Evolutionary conservation across 2,888 invertebrate genomes (phyloP).

Genomic region (Drosophila ustulata): DNA sequence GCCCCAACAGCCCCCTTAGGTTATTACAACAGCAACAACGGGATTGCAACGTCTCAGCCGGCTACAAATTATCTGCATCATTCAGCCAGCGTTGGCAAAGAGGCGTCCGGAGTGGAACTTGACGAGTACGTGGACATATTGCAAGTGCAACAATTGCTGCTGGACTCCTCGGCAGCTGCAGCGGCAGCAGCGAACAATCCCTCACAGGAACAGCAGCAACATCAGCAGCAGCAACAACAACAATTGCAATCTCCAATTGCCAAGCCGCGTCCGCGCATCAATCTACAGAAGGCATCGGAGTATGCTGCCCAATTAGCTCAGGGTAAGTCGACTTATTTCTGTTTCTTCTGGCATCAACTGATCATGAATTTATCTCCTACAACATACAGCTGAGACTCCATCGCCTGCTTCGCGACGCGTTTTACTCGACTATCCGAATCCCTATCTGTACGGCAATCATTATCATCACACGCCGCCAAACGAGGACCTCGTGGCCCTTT

Average conservation of each 20-base stretch:
- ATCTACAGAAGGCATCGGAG: conserved; percentile 85
- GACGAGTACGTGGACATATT: conserved; percentile 94
- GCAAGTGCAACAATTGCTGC: conserved; percentile 91
- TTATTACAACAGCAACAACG: conserved; percentile 49
- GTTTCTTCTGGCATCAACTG: not conserved
- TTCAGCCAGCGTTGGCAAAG: conserved; percentile 21
- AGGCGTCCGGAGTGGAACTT: conserved; percentile 74
- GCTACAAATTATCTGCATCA: conserved; percentile 39
- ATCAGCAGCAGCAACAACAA: conserved; percentile 58
- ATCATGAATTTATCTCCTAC: not conserved
- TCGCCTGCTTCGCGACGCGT: conserved; percentile 85
- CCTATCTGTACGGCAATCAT: conserved; percentile 85
- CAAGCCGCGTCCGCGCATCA: conserved; percentile 83
- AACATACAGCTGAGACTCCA: conserved; percentile 82
- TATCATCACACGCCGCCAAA: conserved; percentile 87
- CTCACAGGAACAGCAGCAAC: conserved; percentile 59
- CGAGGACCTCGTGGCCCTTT: conserved; percentile 91
- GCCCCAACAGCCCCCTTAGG: conserved; percentile 44
- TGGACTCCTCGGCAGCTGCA: conserved; percentile 85
- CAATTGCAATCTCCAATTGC: conserved; percentile 71
- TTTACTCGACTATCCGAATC: conserved; percentile 84
- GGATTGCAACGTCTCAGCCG: conserved; percentile 9
- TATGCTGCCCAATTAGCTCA: conserved; percentile 84
- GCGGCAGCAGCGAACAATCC: conserved; percentile 62
- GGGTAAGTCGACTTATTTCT: conserved; percentile 72